Base-by-base conservation (phyloP, 2,797 vertebrate species). In the Dryobates pubescens region DNA sequence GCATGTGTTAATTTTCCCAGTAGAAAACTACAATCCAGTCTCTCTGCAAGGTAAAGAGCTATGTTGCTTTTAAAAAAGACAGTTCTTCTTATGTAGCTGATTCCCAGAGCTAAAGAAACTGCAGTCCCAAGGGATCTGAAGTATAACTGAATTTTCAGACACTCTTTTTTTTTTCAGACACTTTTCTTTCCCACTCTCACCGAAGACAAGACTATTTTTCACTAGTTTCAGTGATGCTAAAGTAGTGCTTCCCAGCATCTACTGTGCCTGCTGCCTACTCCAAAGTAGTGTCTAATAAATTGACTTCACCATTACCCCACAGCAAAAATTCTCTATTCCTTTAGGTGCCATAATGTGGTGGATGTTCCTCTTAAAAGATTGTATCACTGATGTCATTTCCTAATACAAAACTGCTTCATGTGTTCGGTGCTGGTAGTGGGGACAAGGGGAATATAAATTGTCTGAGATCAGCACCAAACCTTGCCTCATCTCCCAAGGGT, bases 391-490 rank as follows among this genome's bases (percentile, higher is more conserved):
- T 88, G 57, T 85, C 93, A 96, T 77, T 87, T 95, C 85, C 83
- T 81, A 95, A 93, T 29, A 95, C 19, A 89, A 84, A 93, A 89
- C 71, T 89, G 68, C 62, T 73, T 77, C 92, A 38, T 3, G 29
- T 74, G 88, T 73, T 78, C 3, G 0, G 19, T 3, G 57, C 51
- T 86, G n/a, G 8, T 2, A 5, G 7, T 10, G 6, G 19, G 34
- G 17, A 29, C 8, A 47, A 36, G 38, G 47, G 70, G 69, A 38
- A 88, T 62, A 90, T 70, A 54, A 82, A 91, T 65, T 72, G 62
- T 29, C 63, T 86, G 92, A 97, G 89, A 95, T 94, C 95, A 97
- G 94, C 91, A 97, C 45, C 81, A 95, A 97, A 82, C 32, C 64
- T 87, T 80, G 80, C 86, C 86, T 96, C 95, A 92, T 92, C 84